Evolutionary conservation across 2,888 invertebrate species (phyloP).

Genomic region (Hirudinaria manillensis): DNA sequence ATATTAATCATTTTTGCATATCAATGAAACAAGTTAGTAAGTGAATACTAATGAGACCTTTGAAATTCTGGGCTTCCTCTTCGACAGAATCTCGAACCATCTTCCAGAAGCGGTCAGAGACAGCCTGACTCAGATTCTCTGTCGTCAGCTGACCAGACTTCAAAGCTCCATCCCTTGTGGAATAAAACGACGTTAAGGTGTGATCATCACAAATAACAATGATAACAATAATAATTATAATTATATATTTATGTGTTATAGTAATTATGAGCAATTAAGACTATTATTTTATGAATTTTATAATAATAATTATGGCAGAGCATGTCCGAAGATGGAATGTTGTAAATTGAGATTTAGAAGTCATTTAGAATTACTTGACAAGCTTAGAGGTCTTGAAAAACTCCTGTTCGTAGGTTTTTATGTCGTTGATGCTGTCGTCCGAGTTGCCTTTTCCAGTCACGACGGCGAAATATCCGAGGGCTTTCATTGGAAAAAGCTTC

Average conservation of each 20-base stretch:
- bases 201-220: too few relatives aligned
- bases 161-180: constrained; percentile 57
- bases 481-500: constrained; percentile 96
- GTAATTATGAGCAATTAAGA: too few relatives aligned
- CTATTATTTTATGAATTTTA: too few relatives aligned
- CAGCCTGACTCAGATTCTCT: constrained; percentile 84
- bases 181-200: too few relatives aligned
- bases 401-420: constrained; percentile 86
- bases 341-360: too few relatives aligned
- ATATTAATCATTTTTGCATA: too few relatives aligned
- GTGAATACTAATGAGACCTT: too few relatives aligned
- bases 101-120: constrained; percentile 97
- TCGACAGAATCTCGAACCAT: constrained; percentile 98
- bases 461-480: constrained; percentile 96
- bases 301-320: too few relatives aligned
- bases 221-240: too few relatives aligned
- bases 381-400: constrained; percentile 88
- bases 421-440: constrained; percentile 87
- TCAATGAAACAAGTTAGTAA: too few relatives aligned
- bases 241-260: too few relatives aligned
- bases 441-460: constrained; percentile 86
- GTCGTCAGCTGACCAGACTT: constrained; percentile 62
- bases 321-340: too few relatives aligned
- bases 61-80: constrained; percentile 96
- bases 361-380: constrained; percentile 75